Base-by-base conservation (phyloP, 2,113 vertebrate genomes). In the Spheniscus mendiculus region DNA sequence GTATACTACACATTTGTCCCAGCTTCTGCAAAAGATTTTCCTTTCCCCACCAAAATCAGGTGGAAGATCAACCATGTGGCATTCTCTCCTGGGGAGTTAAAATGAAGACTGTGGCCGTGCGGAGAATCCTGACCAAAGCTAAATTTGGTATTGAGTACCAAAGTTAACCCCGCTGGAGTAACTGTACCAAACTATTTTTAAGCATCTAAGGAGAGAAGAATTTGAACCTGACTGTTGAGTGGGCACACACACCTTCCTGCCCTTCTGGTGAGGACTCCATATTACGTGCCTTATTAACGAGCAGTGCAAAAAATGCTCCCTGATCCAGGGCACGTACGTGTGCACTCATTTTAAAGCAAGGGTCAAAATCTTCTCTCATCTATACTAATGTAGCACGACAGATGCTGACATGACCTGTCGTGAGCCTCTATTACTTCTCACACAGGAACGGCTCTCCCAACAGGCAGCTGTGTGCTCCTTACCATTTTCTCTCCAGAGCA, bases 41-140 rank as follows among this genome's bases (percentile, higher is more conserved):
- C 45, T 91, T 95, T 83, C 58, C 26, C 42, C 62, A 66, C 32
- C n/a, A 86, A 94, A 90, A 89, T 56, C 71, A 93, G 55, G 52
- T 40, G 42, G 66, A 85, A 88, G 88, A 92, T 61, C 53, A 90
- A 38, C 40, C n/a, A 49, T 11, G 25, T 34, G 58, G 36, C 74
- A 65, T 59, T 87, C 67, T 61, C 26, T 92, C 42, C 42, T 13
- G 15, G 12, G 17, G 26, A 61, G 25, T 59, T 89, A 83, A 82
- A 87, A 56, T 36, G 5, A 87, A 83, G 58, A 44, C 58, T 40
- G 15, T 70, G 42, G 77, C 55, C 1, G 0, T 11, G 59, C 4
- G 1, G 32, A 66, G 38, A 83, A 45, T 67, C 61, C 69, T 55
- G 55, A 65, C 45, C 70, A 73, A 86, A 95, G 58, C 49, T 83